Evolutionary conservation across 2,113 vertebrate genomes (phyloP), one percentile per base, ranked within the genome.

Genomic region (Shinisaurus crocodilurus): DNA sequence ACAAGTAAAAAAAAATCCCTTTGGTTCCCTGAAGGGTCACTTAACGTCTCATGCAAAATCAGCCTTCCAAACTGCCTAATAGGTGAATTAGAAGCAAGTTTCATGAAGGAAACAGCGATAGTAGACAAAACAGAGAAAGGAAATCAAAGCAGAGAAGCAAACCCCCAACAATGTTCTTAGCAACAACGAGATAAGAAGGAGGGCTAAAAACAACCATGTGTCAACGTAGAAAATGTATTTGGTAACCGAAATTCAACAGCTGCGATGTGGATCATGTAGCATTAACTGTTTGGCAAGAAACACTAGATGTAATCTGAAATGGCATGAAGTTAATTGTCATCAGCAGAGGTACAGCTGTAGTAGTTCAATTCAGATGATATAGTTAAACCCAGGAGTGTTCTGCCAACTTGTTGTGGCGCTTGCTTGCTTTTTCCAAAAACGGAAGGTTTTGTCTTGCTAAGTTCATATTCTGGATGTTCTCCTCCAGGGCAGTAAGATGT

Each of bases 241-340:
- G 89, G 87, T 89, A 87, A 88, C 7, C 0, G 43, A 74, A 83
- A 91, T 89, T 86, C 37, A n/a, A 81, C 89, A 90, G 90, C 84
- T 89, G 76, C 50, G 83, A 37, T 89, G 88, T 29, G 45, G 90
- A 72, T 89, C 88, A 89, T 5, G 70, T 1, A 37, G 88, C 40
- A 3, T 86, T 32, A 82, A 50, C 79, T 85, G 45, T 87, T 90
- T 13, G 67, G 88, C 88, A 84, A 54, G 90, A 27, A 77, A 34
- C 54, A 6, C 85, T 88, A 84, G 72, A 40, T 72, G 88, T 83
- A 76, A 18, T 82, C 54, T 40, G 74, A 92, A 80, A 50, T 37
- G 57, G 27, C 32, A 81, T 60, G 89, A 88, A 72, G 70, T 75
- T 60, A 65, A 70, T 72, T 89, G 80, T 86, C 84, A 8, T 88